Conservation (phyloP, 1,140 invertebrate species). For the Cheumatopsyche charites region DNA sequence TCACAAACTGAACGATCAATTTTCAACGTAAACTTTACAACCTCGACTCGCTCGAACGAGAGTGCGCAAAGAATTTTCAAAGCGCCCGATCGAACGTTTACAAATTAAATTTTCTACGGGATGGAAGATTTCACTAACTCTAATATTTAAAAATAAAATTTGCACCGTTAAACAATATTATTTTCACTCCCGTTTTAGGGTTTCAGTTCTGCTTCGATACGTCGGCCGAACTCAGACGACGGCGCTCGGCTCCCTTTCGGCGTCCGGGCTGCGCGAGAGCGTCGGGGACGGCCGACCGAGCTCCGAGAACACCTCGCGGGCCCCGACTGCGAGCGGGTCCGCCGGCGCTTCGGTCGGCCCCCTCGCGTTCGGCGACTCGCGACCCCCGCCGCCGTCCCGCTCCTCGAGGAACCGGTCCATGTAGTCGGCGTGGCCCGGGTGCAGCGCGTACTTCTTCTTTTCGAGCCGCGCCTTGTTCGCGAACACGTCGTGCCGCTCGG, state of each 20-base stretch:
- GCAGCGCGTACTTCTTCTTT: slow-evolving; percentile 86
- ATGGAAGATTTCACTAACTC: too few species aligned
- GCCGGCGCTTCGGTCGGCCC: slow-evolving; percentile 57
- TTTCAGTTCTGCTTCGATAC: background rate
- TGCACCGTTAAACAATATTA: too few species aligned
- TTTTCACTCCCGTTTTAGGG: too few species aligned
- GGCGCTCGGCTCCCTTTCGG: slow-evolving; percentile 6
- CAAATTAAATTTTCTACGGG: too few species aligned
- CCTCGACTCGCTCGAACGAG: too few species aligned
- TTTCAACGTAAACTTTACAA: too few species aligned
- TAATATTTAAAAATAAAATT: too few species aligned
- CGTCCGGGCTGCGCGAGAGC: slow-evolving; percentile 51
- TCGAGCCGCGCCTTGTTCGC: slow-evolving; percentile 82
- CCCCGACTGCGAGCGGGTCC: slow-evolving; percentile 58
- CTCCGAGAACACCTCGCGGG: slow-evolving; percentile 61
- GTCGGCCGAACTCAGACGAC: background rate
- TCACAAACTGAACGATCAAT: too few species aligned
- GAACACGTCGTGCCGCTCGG: slow-evolving; percentile 93
- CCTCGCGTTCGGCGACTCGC: slow-evolving; percentile 57
- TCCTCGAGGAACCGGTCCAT: slow-evolving; percentile 88
- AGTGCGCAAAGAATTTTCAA: too few species aligned
- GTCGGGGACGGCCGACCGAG: slow-evolving; percentile 47
- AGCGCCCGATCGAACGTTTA: too few species aligned
- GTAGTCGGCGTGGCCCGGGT: slow-evolving; percentile 85
- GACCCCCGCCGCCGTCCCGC: slow-evolving; percentile 65